Conservation (phyloP, 2,113 vertebrate species). For the Barnardius zonarius region DNA sequence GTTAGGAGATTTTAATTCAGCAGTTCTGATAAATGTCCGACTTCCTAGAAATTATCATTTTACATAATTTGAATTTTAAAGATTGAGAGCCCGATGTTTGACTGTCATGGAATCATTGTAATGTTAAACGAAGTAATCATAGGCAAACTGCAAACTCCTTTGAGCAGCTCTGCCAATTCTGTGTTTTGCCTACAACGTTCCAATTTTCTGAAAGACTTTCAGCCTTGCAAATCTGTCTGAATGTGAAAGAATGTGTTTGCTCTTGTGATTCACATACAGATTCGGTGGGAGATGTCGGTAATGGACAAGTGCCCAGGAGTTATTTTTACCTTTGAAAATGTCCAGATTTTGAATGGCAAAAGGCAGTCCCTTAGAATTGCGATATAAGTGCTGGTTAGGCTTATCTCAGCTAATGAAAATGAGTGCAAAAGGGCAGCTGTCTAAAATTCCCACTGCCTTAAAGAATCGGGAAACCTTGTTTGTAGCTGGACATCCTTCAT, state of each 20-base stretch:
- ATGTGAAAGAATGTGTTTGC: background rate
- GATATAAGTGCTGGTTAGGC: background rate
- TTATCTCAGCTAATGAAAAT: background rate
- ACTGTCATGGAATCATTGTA: background rate
- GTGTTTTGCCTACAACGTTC: background rate
- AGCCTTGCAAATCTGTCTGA: background rate
- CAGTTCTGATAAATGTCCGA: background rate
- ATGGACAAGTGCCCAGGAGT: background rate
- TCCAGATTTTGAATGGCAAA: background rate
- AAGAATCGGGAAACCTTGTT: background rate
- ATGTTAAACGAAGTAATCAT: background rate
- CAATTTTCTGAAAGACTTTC: background rate
- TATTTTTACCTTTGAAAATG: background rate
- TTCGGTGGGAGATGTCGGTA: background rate
- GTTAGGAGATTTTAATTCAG: background rate
- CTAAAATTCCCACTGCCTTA: background rate
- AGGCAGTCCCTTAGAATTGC: background rate
- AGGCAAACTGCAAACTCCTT: background rate
- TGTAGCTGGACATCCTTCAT: fast-evolving
- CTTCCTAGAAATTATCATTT: background rate
- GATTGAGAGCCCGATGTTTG: background rate
- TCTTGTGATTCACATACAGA: background rate
- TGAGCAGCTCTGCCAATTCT: background rate
- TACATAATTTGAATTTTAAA: background rate
- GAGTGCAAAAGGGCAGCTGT: background rate